Evolutionary conservation across 2,113 vertebrate genomes (phyloP), one percentile per base, ranked within the genome.

Genomic region (Gallinago paraguaiae): DNA sequence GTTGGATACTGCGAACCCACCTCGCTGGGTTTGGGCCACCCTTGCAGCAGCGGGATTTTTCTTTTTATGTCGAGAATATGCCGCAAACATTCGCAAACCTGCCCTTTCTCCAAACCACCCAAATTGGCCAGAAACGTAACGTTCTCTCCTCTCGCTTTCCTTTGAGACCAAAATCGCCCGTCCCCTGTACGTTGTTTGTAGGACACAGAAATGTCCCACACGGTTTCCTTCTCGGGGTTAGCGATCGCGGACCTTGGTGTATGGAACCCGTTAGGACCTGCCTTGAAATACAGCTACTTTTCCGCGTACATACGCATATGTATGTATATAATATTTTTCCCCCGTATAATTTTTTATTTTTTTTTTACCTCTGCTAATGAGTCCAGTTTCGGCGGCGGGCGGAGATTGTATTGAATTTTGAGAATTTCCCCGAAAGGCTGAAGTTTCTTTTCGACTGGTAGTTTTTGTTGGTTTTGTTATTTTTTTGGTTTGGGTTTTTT

Each of bases 381-480:
- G 23, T 90, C 76, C 88, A 8, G 56, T 84, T 93, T 91, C 88
- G 24, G 69, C 76, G 27, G 41, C 63, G 12, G 63, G 82, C 27
- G 64, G 83, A 86, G 72, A 28, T 22, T 48, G 68, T 14, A 67
- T 50, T 50, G 48, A 24, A 25, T 50, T 50, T 50, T 50, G n/a
- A 87, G 78, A 79, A 79, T 90, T 93, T 76, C 85, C 90, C 70
- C 63, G 65, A 75, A 85, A 90, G 33, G 39, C 35, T 48, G 90
- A 75, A 64, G 85, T 94, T 90, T 92, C 78, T 94, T 85, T 93
- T 72, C 82, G 19, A 85, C 20, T 27, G n/a, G 11, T 63, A 60
- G 5, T 8, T 90, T 80, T 3, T 2, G 6, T 61, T 51, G 6
- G 12, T 2, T 24, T 60, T 60, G 46, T 46, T 43, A 12, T 28